Conservation (phyloP, 2,797 vertebrate genomes). For the Menidia menidia region DNA sequence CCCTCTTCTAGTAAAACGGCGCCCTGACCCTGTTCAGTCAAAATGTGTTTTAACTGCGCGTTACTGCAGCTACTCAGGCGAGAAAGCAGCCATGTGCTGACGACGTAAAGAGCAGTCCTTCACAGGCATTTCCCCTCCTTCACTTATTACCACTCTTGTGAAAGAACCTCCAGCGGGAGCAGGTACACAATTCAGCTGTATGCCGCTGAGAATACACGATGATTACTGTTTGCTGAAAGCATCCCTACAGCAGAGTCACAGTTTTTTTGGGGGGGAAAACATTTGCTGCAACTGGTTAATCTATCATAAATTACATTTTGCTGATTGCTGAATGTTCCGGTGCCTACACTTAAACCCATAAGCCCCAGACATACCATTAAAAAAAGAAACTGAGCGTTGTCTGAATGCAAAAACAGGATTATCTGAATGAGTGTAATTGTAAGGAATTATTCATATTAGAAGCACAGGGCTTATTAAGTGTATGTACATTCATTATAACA, state of each 20-base stretch:
- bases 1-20: conserved; percentile 27
- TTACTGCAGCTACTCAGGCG: conserved; percentile 55
- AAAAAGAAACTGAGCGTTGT: no score
- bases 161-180: conserved; percentile 60
- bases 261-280: neutral
- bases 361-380: no score
- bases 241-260: conserved; percentile 11
- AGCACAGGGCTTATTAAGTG: no score
- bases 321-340: no score
- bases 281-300: conserved; percentile 2
- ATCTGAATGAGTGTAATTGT: no score
- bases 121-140: conserved; percentile 32
- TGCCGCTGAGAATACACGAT: conserved; percentile 42
- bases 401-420: no score
- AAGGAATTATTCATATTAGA: no score
- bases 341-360: no score
- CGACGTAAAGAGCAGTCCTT: conserved; percentile 50
- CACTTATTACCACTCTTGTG: conserved; percentile 50
- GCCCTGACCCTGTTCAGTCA: conserved; percentile 78
- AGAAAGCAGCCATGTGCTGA: conserved; percentile 63
- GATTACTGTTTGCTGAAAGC: conserved; percentile 40
- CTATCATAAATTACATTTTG: neutral
- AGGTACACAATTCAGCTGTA: conserved; percentile 39
- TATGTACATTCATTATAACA: no score
- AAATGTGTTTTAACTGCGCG: conserved; percentile 62